A percentile compares a stretch with the other conserved stretches of the same genome.
Conservation (phyloP, 2,888 invertebrate species). For the Tetragnatha montana region DNA sequence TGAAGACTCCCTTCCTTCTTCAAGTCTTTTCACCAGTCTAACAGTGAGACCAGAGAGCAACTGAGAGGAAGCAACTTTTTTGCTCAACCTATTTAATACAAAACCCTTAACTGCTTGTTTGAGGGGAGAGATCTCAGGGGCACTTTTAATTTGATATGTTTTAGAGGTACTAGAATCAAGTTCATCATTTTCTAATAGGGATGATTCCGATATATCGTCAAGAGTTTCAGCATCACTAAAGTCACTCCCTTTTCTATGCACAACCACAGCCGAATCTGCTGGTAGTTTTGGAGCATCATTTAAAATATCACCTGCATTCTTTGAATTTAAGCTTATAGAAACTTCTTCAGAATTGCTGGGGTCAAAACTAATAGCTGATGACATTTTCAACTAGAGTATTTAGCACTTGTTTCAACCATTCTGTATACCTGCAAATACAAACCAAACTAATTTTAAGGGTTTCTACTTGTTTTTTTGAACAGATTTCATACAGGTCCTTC, state of each 20-base stretch:
- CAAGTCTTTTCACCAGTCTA: constrained; percentile 55
- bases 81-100: constrained; percentile 52
- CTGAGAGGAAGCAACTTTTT: constrained; percentile 43
- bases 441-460: too few species aligned
- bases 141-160: constrained; percentile 6
- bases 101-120: constrained; percentile 59
- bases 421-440: too few species aligned
- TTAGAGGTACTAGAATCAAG: not conserved
- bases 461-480: too few species aligned
- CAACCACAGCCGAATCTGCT: not conserved
- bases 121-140: constrained; percentile 54
- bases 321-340: not conserved
- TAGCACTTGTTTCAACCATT: too few species aligned
- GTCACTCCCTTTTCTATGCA: not conserved
- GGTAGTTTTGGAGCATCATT: not conserved
- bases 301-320: not conserved
- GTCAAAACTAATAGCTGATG: not conserved
- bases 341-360: not conserved
- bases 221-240: not conserved
- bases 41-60: constrained; percentile 53
- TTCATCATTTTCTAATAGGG: not conserved
- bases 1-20: constrained; percentile 38
- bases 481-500: too few species aligned
- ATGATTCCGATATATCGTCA: constrained; percentile 26
- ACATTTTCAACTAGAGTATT: too few species aligned